These are phyloP conservation scores for Drosophila tsacasi DNA, from an alignment of 1,140 invertebrate genomes.

Conservation along the genomic window DNA sequence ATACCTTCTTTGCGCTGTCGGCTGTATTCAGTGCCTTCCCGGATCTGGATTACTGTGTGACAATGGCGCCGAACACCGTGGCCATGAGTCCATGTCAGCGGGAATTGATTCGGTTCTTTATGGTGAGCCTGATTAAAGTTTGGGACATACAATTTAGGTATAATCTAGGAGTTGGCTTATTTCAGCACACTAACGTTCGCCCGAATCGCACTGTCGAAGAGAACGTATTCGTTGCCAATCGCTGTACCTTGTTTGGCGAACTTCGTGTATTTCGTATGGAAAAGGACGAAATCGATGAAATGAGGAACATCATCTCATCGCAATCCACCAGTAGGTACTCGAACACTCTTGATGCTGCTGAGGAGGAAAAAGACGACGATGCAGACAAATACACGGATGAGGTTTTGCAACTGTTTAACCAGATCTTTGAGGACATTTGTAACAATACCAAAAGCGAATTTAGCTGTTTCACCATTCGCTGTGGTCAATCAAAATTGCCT, in stretches of 20 bases:
- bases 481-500: constrained; percentile 16
- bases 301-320: constrained; percentile 10
- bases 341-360: not conserved
- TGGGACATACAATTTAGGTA: not conserved
- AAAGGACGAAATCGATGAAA: constrained; percentile 31
- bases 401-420: not conserved
- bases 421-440: constrained; percentile 20
- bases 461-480: constrained; percentile 45
- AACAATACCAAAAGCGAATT: constrained; percentile 35
- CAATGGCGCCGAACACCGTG: constrained; percentile 25
- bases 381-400: not conserved
- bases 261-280: constrained; percentile 30
- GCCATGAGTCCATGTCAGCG: constrained; percentile 16
- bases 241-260: constrained; percentile 58
- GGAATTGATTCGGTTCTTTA: constrained; percentile 50
- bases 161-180: not conserved
- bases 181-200: constrained; percentile 46
- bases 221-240: constrained; percentile 58
- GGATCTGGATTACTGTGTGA: constrained; percentile 58
- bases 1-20: constrained; percentile 45
- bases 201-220: constrained; percentile 43
- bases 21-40: constrained; percentile 69
- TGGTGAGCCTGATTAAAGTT: constrained; percentile 16
- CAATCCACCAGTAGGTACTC: not conserved
- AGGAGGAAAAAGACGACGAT: not conserved